Percentiles rank a stretch among this genome's conserved stretches.
Conservation (phyloP, 2,888 invertebrate species). For the Tanypteryx hageni region DNA sequence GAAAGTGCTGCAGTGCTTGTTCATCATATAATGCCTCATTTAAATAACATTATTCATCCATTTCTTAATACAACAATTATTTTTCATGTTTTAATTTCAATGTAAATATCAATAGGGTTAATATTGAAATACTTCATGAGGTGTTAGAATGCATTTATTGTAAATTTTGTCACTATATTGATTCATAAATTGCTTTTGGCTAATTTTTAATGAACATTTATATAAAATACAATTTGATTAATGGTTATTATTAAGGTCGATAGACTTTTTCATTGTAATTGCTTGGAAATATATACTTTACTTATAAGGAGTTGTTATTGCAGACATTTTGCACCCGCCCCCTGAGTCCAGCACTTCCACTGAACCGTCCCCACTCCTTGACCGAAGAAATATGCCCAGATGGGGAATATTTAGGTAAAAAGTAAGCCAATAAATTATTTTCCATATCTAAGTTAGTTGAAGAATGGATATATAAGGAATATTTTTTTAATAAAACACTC, state of each 20-base stretch:
- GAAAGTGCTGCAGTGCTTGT: neutral
- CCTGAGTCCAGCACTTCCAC: slow-evolving; percentile 68
- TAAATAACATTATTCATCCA: neutral
- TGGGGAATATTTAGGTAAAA: slow-evolving; percentile 66
- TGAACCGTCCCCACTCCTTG: slow-evolving; percentile 68
- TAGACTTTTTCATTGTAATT: neutral
- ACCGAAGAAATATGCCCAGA: slow-evolving; percentile 67
- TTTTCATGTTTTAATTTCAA: neutral
- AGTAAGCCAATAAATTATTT: slow-evolving; percentile 61
- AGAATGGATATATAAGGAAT: neutral
- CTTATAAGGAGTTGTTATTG: neutral
- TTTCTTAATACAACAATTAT: neutral
- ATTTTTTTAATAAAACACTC: neutral
- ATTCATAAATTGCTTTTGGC: neutral
- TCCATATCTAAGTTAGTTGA: no score
- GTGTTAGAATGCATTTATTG: neutral
- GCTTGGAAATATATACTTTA: neutral
- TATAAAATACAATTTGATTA: no score
- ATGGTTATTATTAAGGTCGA: no score
- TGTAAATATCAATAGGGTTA: neutral
- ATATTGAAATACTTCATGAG: neutral
- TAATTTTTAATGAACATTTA: no score
- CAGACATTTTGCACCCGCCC: slow-evolving; percentile 67
- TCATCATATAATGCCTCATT: neutral
- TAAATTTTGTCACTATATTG: neutral